These are phyloP conservation scores for Tromatobia lineatoria DNA, from an alignment of 2,888 invertebrate genomes.

Conservation along the genomic window DNA sequence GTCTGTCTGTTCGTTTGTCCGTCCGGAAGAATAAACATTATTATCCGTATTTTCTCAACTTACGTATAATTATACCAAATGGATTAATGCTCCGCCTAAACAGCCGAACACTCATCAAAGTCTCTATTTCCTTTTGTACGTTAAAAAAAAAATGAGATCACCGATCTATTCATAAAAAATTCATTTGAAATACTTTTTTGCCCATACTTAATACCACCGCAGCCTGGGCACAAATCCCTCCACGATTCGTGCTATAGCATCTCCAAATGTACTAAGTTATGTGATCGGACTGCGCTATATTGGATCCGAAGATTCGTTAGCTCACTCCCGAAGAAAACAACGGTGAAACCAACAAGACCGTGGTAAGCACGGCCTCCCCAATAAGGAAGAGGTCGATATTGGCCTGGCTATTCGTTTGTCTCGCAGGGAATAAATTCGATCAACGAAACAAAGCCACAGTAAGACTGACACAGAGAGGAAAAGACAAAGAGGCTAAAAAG, in stretches of 20 bases:
- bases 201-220: background rate
- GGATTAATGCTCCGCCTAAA: no score
- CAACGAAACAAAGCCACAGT: background rate
- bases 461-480: background rate
- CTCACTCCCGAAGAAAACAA: background rate
- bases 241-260: background rate
- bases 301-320: constrained; percentile 11
- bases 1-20: no score
- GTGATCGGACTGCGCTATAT: background rate
- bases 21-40: no score
- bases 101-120: no score
- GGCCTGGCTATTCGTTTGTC: constrained; percentile 23
- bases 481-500: background rate
- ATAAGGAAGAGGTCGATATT: constrained; percentile 7
- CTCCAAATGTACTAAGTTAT: background rate
- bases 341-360: background rate
- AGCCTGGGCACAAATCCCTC: background rate
- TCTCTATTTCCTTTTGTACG: no score
- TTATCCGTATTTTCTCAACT: no score
- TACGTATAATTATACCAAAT: no score
- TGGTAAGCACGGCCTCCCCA: background rate
- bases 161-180: no score
- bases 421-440: constrained; percentile 7
- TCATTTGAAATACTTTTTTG: background rate
- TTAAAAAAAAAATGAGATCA: no score